Evolutionary conservation across 2,113 vertebrate species (phyloP), one percentile per base, ranked within the genome.

Genomic region (Pholis gunnellus): DNA sequence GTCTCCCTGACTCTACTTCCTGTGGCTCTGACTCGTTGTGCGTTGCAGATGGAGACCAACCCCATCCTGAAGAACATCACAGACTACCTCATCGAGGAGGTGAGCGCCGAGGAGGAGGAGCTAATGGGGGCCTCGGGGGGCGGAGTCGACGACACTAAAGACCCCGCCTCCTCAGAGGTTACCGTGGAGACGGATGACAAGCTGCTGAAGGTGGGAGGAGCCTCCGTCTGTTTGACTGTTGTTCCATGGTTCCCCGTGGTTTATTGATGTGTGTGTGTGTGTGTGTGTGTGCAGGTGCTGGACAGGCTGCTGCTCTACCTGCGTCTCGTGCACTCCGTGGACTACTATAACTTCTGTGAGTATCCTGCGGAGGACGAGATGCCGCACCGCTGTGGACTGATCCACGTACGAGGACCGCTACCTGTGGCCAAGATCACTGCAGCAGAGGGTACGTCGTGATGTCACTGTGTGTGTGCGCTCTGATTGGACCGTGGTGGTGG

Each of bases 281-380:
- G 27, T 60, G 42, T 57, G 75, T 40, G 13, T 48, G 2, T 7
- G 29, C 0, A 98, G 97, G 97, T 98, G 34, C 87, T 98, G 91
- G 97, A 98, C 90, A 92, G 96, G 8, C 94, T 98, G 5, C 95
- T 98, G 6, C 94, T 97, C 0, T 99, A 99, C 86, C 93, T 98
- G 81, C 96, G 97, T 4, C 96, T 99, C 0, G 97, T 99, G 0
- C 97, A 99, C 87, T 98, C 97, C 0, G 93, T 99, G 0, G 97
- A 99, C 73, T 98, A 97, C 59, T 98, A 98, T 56, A 98, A 97
- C 93, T 96, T 94, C 60, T 97, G 97, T 3, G 97, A 98, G 86
- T 99, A 98, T 79, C 94, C 96, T 0, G 96, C 96, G 0, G 97
- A 98, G 90, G 97, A 98, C 5, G 97, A 98, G 91, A 99, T 99